These are phyloP conservation scores for Platycheirus albimanus DNA, from an alignment of 2,888 invertebrate species.

Conservation along the genomic window DNA sequence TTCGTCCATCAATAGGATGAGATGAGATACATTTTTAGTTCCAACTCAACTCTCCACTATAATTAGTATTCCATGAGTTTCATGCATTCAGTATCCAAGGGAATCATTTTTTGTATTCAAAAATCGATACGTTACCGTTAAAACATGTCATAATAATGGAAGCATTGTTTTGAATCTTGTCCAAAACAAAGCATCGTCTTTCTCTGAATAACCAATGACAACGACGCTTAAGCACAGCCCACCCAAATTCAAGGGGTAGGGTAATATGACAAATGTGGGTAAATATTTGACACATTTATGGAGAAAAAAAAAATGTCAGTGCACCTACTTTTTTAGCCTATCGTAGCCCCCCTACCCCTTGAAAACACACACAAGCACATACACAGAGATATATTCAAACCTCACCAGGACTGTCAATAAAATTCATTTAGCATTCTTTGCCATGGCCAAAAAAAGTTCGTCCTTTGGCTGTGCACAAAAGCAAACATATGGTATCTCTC, in stretches of 20 bases:
- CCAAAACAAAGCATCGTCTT: neutral
- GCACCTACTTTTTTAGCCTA: slow-evolving; percentile 3
- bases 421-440: slow-evolving; percentile 50
- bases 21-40: no score
- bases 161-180: no score
- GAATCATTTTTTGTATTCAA: no score
- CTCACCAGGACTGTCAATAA: slow-evolving; percentile 60
- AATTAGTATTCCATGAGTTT: no score
- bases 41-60: no score
- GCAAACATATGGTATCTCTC: slow-evolving; percentile 55
- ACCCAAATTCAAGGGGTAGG: no score
- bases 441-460: slow-evolving; percentile 52
- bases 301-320: slow-evolving; percentile 34
- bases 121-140: no score
- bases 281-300: slow-evolving; percentile 72
- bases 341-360: neutral
- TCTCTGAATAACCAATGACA: no score
- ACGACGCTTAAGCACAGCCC: slow-evolving; percentile 18
- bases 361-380: neutral
- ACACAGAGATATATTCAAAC: slow-evolving; percentile 33
- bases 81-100: no score
- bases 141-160: no score
- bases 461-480: slow-evolving; percentile 57
- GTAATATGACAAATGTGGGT: slow-evolving; percentile 69
- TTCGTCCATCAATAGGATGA: no score